A percentile compares a stretch with the other conserved stretches of the same genome.
Evolutionary conservation across 2,113 vertebrate species (phyloP).

Genomic region (Chascanopsetta lugubris): DNA sequence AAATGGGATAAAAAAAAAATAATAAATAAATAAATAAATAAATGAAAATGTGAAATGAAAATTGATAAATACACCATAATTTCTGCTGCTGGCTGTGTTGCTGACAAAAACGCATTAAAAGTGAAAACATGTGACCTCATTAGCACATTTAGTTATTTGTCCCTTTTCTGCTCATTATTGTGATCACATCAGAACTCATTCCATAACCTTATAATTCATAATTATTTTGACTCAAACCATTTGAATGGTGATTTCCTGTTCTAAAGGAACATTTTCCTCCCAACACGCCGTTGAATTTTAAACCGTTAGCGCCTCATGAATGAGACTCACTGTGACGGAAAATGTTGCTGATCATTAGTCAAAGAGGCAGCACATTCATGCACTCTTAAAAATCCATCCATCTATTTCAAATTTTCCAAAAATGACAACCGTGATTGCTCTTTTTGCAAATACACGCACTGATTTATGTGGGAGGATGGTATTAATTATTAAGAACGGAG

Average conservation of each 20-base stretch:
- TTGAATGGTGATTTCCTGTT: background rate
- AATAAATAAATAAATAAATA: too few species aligned
- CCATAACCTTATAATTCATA: background rate
- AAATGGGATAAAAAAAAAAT: too few species aligned
- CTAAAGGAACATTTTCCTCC: background rate
- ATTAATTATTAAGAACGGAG: background rate
- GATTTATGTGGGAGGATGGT: background rate
- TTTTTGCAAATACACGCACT: conserved; percentile 13
- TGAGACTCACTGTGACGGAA: background rate
- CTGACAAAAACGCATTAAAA: background rate
- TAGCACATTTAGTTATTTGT: conserved; percentile 9
- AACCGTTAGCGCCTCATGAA: background rate
- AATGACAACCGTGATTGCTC: conserved; percentile 1
- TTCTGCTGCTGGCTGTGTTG: conserved; percentile 20
- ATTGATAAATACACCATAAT: too few species aligned
- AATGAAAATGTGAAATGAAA: too few species aligned
- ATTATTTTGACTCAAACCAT: background rate
- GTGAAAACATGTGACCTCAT: conserved; percentile 19
- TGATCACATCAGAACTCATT: background rate
- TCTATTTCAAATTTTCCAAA: conserved; percentile 4
- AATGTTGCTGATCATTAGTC: conserved; percentile 10
- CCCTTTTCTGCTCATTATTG: background rate
- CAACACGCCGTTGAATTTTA: background rate
- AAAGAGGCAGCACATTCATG: background rate
- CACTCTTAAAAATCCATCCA: conserved; percentile 12